Base-by-base conservation (phyloP, 2,888 invertebrate genomes). In the Hirudinaria manillensis region DNA sequence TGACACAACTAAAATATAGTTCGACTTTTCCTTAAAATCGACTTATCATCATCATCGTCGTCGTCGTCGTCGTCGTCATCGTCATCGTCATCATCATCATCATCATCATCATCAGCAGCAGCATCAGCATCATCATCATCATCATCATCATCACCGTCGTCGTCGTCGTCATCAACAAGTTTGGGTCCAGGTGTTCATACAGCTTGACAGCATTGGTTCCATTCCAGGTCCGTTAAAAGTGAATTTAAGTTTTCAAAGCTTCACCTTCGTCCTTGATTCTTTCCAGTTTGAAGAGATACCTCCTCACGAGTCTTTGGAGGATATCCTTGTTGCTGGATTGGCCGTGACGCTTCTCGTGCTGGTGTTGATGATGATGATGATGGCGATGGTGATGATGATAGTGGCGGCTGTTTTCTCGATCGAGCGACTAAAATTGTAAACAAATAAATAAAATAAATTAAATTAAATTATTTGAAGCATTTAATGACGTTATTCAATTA, bases 211-310 rank as follows among this genome's bases (percentile, higher is more conserved):
- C 27, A 65, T n/a, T 34, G 19, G 10, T 4, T 34, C 1, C 19
- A 68, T 34, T 68, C 13, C 2, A 34, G 32, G 2, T n/a, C n/a
- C 29, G 10, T 32, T 34, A 4, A 61, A 29, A 61, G 13, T 24
- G 61, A 27, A 24, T 61, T 7, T n/a, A 16, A 61, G 13, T 10
- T 1, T 61, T n/a, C 1, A 36, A 68, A 34, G 24, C 29, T 2
- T 6, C 2, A 68, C 68, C 32, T 68, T 83, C 84, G 56, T 84
- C 83, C 76, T 83, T 83, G 21, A 82, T 82, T 74, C 85, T 77
- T 77, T 85, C 85, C 72, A 84, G 78, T 78, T 85, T 85, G 78
- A 85, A 85, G 70, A 85, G 82, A 77, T 85, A 85, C 67, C 85
- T 76, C 75, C 84, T 81, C 3, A 85, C 85, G 29, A 85, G 80